phyloP scores from a whole-genome alignment of 2,888 invertebrate species.

The Cerastis leucographa region DNA sequence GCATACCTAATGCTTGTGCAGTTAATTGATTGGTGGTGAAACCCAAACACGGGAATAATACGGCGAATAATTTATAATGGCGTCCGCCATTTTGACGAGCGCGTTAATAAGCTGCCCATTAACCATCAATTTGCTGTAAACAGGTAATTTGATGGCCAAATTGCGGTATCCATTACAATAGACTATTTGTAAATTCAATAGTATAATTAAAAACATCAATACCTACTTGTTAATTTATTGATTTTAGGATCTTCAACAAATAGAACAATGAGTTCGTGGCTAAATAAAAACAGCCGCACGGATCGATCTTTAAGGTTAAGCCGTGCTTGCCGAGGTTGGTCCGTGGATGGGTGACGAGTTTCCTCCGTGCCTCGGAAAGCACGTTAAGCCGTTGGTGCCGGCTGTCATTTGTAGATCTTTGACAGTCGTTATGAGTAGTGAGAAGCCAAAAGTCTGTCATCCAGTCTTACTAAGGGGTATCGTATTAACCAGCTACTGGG shows the following conservation, averaged over 20 bases:
- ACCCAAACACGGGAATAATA: slow-evolving; percentile 36
- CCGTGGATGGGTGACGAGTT: too few relatives aligned
- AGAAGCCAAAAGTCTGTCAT: too few relatives aligned
- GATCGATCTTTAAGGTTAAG: too few relatives aligned
- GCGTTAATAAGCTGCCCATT: slow-evolving; percentile 28
- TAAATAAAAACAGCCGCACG: too few relatives aligned
- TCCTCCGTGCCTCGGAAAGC: too few relatives aligned
- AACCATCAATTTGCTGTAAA: slow-evolving; percentile 1
- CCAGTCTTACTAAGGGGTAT: too few relatives aligned
- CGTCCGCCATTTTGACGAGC: slow-evolving; percentile 13
- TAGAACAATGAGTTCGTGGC: too few relatives aligned
- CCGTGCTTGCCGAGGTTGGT: too few relatives aligned
- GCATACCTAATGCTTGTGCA: slow-evolving; percentile 25
- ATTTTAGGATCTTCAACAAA: background rate
- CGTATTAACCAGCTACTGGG: too few relatives aligned
- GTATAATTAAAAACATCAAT: slow-evolving; percentile 7
- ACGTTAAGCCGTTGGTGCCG: too few relatives aligned
- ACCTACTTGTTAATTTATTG: background rate
- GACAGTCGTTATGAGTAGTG: too few relatives aligned
- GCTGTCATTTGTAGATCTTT: too few relatives aligned
- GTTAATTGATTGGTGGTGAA: slow-evolving; percentile 40
- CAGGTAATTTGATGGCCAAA: background rate
- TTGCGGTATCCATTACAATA: background rate
- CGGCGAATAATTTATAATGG: slow-evolving; percentile 47
- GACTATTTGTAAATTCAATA: background rate